Base-by-base conservation (phyloP, 2,888 invertebrate genomes). In the Stegana nigrithorax region DNA sequence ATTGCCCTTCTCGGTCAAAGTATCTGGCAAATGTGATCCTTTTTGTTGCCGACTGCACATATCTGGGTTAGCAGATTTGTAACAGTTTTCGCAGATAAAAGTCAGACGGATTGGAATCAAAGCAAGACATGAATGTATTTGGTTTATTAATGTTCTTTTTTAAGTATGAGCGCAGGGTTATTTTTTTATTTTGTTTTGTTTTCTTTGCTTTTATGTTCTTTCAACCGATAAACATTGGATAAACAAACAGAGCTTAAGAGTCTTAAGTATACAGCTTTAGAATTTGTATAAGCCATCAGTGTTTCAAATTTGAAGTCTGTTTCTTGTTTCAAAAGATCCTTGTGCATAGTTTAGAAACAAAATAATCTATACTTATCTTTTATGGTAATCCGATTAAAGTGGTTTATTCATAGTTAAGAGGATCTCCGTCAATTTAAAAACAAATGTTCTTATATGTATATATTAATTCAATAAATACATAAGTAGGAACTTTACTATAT, bases 341-440 rank as follows among this genome's bases (percentile, higher is more conserved):
- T n/a, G n/a, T n/a, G n/a, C n/a, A n/a, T n/a, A n/a, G n/a, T n/a
- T n/a, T n/a, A n/a, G n/a, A n/a, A n/a, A n/a, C n/a, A n/a, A n/a
- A n/a, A n/a, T n/a, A n/a, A n/a, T n/a, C n/a, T n/a, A n/a, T n/a
- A n/a, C n/a, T n/a, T n/a, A n/a, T n/a, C n/a, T n/a, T n/a, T n/a
- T n/a, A n/a, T n/a, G n/a, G n/a, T 85, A 85, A 85, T 81, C 85
- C 83, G 83, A 72, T 82, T 75, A 81, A 80, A 83, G 81, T 83
- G 79, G 75, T 84, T 85, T 80, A 84, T 85, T 83, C 14, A 83
- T 85, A 85, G 84, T 85, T 85, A 85, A 84, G 81, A 73, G 83
- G 85, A 83, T 85, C 85, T 84, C 67, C 80, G 84, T 83, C 85
- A 83, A 72, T 72, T 73, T 70, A 72, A 68, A 58, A 66, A n/a